These are phyloP conservation scores for Sminthurinus aureus DNA, from an alignment of 2,888 invertebrate species.

Conservation along the genomic window DNA sequence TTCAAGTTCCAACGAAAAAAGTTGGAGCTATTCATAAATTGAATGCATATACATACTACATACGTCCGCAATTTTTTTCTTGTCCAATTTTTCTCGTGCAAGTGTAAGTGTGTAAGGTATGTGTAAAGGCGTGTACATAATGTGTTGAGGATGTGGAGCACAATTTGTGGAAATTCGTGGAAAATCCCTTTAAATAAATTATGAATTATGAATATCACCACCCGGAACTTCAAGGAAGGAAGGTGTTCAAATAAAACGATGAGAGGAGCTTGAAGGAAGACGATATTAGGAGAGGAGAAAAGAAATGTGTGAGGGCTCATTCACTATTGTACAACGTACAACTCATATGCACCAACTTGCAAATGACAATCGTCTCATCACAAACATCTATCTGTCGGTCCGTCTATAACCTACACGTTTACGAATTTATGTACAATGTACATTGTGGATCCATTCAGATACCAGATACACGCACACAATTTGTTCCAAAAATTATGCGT, in stretches of 20 bases:
- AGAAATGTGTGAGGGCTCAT: neutral
- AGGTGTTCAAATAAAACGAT: neutral
- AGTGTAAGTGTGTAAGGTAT: too few relatives aligned
- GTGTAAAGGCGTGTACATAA: too few relatives aligned
- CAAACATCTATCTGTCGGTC: too few relatives aligned
- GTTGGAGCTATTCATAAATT: too few relatives aligned
- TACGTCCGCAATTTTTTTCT: too few relatives aligned
- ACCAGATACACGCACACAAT: neutral
- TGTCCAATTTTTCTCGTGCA: too few relatives aligned
- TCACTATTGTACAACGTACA: neutral
- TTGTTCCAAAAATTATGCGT: constrained; percentile 29
- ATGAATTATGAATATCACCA: neutral
- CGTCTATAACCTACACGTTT: neutral
- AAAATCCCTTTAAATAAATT: neutral
- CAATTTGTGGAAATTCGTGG: too few relatives aligned
- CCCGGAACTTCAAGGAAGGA: neutral
- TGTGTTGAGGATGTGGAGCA: too few relatives aligned
- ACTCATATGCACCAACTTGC: neutral
- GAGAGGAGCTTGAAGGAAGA: too few relatives aligned
- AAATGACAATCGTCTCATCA: neutral
- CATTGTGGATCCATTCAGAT: neutral
- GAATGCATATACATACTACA: too few relatives aligned
- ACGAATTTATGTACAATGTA: neutral
- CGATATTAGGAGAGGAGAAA: neutral
- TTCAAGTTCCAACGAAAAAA: too few relatives aligned